Conservation (phyloP, 1,140 invertebrate species). For the Mactra quadrangularis region DNA sequence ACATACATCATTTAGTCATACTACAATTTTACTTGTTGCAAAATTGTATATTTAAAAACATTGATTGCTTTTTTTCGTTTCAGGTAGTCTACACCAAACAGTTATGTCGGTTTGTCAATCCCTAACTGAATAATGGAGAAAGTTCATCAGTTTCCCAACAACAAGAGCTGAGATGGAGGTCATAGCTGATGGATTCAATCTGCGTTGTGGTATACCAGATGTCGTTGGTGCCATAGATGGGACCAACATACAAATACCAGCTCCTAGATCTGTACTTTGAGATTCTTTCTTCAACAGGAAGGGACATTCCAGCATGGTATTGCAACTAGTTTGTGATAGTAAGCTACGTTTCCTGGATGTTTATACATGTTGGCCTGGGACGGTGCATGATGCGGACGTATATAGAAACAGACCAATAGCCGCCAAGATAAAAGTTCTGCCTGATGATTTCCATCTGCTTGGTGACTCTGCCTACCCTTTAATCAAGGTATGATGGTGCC, state of each 20-base stretch:
- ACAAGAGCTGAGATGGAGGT: neutral
- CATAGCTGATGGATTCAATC: neutral
- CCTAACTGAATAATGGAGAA: too few species aligned
- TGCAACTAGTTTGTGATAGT: slow-evolving; percentile 60
- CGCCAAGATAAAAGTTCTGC: neutral
- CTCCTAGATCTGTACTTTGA: slow-evolving; percentile 7
- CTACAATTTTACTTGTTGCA: too few species aligned
- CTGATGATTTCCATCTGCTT: slow-evolving; percentile 31
- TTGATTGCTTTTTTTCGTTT: too few species aligned
- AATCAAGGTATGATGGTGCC: slow-evolving; percentile 8
- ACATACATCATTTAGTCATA: too few species aligned
- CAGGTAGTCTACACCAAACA: too few species aligned
- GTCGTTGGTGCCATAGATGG: too few species aligned
- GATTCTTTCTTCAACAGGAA: slow-evolving; percentile 50
- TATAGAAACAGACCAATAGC: slow-evolving; percentile 41
- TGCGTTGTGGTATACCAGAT: too few species aligned
- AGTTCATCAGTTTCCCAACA: too few species aligned
- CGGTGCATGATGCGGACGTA: slow-evolving; percentile 56
- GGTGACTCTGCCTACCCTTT: slow-evolving; percentile 41
- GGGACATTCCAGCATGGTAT: slow-evolving; percentile 39
- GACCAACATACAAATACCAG: slow-evolving; percentile 40
- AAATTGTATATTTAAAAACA: too few species aligned
- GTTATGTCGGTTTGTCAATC: too few species aligned
- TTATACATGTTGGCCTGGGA: slow-evolving; percentile 53
- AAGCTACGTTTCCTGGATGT: slow-evolving; percentile 50